These are phyloP conservation scores for Malthinus flaveolus DNA, from an alignment of 2,888 invertebrate species.

Conservation along the genomic window DNA sequence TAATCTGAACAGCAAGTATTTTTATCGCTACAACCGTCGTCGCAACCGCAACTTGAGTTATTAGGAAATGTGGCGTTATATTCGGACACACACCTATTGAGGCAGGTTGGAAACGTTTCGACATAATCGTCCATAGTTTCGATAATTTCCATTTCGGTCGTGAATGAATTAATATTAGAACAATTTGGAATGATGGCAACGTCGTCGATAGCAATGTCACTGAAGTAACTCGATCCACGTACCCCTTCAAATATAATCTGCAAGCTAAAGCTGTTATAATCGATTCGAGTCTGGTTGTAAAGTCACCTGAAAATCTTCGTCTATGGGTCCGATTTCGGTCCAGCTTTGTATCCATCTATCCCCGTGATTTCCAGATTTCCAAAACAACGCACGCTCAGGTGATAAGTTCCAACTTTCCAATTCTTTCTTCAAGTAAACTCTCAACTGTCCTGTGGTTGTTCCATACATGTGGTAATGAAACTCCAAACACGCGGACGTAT, in stretches of 20 bases:
- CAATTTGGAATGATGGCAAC: slow-evolving; percentile 68
- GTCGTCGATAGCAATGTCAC: slow-evolving; percentile 84
- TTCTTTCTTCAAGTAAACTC: slow-evolving; percentile 57
- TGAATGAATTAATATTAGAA: slow-evolving; percentile 42
- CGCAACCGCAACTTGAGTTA: slow-evolving; percentile 62
- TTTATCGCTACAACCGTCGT: slow-evolving; percentile 57
- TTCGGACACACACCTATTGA: slow-evolving; percentile 54
- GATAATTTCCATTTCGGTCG: slow-evolving; percentile 44
- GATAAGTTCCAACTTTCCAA: slow-evolving; percentile 52
- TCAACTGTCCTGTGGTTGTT: slow-evolving; percentile 59
- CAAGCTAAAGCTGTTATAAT: slow-evolving; percentile 32
- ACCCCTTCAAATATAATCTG: slow-evolving; percentile 79
- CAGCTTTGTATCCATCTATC: slow-evolving; percentile 67
- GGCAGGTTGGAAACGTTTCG: slow-evolving; percentile 56
- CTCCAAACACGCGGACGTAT: slow-evolving; percentile 60
- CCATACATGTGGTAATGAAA: slow-evolving; percentile 85
- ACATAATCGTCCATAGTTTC: slow-evolving; percentile 20
- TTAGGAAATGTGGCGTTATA: slow-evolving; percentile 17
- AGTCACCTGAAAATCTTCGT: slow-evolving; percentile 61
- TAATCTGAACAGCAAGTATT: slow-evolving; percentile 72
- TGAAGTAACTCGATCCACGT: slow-evolving; percentile 66
- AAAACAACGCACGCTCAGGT: slow-evolving; percentile 61
- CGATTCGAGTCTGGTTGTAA: neutral
- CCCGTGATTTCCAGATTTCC: slow-evolving; percentile 69
- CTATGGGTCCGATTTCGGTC: slow-evolving; percentile 53